These are phyloP conservation scores for Zosterops japonicus DNA, from an alignment of 2,113 vertebrate genomes.

Conservation along the genomic window DNA sequence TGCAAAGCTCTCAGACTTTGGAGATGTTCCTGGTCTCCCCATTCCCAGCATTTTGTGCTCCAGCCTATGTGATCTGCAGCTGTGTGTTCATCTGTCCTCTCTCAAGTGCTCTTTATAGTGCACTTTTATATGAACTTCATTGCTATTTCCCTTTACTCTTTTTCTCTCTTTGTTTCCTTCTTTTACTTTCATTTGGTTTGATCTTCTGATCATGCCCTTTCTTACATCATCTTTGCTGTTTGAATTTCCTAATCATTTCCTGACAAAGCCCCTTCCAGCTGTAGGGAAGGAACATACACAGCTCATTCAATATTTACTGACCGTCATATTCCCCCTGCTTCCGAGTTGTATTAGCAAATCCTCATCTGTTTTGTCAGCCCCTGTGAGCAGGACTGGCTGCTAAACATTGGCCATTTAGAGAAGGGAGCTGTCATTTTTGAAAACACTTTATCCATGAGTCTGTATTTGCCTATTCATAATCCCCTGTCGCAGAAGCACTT, in stretches of 20 bases:
- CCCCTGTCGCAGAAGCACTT: not conserved
- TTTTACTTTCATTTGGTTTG: not conserved
- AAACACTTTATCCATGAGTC: not conserved
- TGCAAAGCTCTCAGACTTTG: not conserved
- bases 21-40: not conserved
- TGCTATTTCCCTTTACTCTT: not conserved
- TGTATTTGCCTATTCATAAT: not conserved
- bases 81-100: not conserved
- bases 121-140: not conserved
- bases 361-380: not conserved
- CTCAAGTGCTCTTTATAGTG: not conserved
- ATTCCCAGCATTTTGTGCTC: not conserved
- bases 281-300: not conserved
- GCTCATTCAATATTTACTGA: not conserved
- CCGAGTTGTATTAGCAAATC: not conserved
- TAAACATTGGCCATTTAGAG: rapidly evolving
- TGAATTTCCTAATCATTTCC: not conserved
- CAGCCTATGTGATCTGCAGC: not conserved
- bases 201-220: not conserved
- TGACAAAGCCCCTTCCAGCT: not conserved
- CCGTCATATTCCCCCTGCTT: not conserved
- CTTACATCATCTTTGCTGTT: not conserved
- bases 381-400: not conserved
- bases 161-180: not conserved
- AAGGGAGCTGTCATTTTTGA: not conserved